phyloP scores from a whole-genome alignment of 1,140 invertebrate species.

The Pararge aegeria region DNA sequence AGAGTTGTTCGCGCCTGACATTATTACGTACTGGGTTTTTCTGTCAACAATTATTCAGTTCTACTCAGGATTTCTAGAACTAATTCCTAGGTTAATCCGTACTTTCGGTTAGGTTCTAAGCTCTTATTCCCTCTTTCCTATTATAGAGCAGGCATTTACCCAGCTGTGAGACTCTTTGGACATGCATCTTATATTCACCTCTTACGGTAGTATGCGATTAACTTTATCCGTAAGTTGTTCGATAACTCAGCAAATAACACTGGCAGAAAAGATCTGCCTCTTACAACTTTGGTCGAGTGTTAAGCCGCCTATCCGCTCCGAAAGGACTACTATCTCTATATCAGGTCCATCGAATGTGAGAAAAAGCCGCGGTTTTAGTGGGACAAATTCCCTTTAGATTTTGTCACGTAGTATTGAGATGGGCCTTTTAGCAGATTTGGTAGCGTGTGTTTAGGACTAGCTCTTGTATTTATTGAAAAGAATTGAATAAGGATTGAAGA shows the following conservation, averaged over 20 bases:
- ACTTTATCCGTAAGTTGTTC: neutral
- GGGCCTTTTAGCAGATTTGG: constrained; percentile 68
- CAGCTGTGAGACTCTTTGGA: too few relatives aligned
- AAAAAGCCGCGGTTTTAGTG: constrained; percentile 68
- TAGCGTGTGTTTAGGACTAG: constrained; percentile 60
- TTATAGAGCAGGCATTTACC: too few relatives aligned
- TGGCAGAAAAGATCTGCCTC: constrained; percentile 41
- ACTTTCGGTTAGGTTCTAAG: too few relatives aligned
- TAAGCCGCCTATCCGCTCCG: constrained; percentile 58
- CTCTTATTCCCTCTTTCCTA: too few relatives aligned
- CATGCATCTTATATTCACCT: too few relatives aligned
- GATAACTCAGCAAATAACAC: constrained; percentile 7
- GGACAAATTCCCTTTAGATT: constrained; percentile 74
- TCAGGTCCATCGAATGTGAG: constrained; percentile 69
- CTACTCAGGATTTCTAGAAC: too few relatives aligned
- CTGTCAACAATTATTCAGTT: too few relatives aligned
- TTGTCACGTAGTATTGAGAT: constrained; percentile 67
- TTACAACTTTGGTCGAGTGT: constrained; percentile 58
- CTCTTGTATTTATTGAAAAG: constrained; percentile 61
- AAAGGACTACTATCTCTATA: constrained; percentile 72
- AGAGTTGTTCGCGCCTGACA: too few relatives aligned
- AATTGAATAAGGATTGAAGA: constrained; percentile 35
- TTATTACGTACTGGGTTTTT: too few relatives aligned
- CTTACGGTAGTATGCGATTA: too few relatives aligned
- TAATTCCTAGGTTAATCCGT: too few relatives aligned